Evolutionary conservation across 1,140 invertebrate genomes (phyloP), one percentile per base, ranked within the genome.

Genomic region (Drosophila teissieri): DNA sequence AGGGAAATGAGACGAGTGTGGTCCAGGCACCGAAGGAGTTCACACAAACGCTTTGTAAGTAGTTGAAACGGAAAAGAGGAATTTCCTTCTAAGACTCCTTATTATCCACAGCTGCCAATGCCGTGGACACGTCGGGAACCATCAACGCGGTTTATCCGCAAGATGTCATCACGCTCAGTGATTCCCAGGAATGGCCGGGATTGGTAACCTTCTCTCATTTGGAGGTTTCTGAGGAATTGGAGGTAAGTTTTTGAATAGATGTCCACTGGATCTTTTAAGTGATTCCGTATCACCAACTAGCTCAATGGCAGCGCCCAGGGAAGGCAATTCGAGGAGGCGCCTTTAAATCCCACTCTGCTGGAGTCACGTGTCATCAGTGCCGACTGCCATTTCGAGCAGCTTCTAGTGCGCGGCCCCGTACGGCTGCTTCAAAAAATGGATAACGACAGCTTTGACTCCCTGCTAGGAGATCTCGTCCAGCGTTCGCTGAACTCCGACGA

Each of bases 221-320:
- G 42, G 92, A 93, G 83, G 89, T 93, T 1, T 86, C 91, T 1
- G 92, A 92, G 62, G 72, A 76, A 44, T 62, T 94, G 15, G 81
- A 92, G 55, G 93, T 93, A 65, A 15, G 34, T 10, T 10, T 11
- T n/a, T 8, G 1, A 1, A 4, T 4, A 6, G 22, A 19, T 4
- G 11, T 3, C 3, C 11, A 12, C n/a, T 12, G 11, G 4, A 17
- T 34, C 11, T 31, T 8, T 27, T 27, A 10, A 51, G 12, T 19
- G 19, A 51, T 17, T 11, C 4, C 11, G 2, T 36, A 4, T 6
- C 2, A 44, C 1, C 10, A 78, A 72, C 1, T 48, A 93, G 93
- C 86, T 93, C 0, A 78, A 92, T 67, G 93, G 93, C n/a, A 86
- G 85, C 14, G 91, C 93, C 27, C 91, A 90, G 31, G 93, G 93